These are phyloP conservation scores for Drosophila murphyi DNA, from an alignment of 1,140 invertebrate species.

Conservation along the genomic window DNA sequence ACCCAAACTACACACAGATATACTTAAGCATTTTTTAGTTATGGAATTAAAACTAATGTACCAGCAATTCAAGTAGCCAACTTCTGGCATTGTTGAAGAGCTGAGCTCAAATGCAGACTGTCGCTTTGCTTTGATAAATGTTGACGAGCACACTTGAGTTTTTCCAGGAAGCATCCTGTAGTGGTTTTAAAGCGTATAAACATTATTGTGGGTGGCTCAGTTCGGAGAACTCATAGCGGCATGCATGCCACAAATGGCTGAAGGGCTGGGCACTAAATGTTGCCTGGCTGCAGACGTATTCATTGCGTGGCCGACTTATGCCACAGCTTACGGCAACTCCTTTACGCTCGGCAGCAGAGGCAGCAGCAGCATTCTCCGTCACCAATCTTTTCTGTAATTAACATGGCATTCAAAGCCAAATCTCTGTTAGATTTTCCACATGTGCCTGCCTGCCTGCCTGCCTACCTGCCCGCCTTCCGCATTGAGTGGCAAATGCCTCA, in stretches of 20 bases:
- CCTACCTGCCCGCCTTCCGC: slow-evolving; percentile 1
- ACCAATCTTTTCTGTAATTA: slow-evolving; percentile 56
- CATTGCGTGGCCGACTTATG: slow-evolving; percentile 65
- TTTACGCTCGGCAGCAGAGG: not conserved
- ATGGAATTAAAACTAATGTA: not conserved
- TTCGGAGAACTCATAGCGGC: not conserved
- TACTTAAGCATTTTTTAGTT: not conserved
- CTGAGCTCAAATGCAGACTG: slow-evolving; percentile 6
- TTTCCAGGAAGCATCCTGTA: slow-evolving; percentile 26
- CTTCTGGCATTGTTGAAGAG: slow-evolving; percentile 18
- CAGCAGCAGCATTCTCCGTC: not conserved
- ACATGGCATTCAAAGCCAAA: slow-evolving; percentile 77
- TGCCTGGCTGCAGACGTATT: slow-evolving; percentile 39
- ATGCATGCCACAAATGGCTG: not conserved
- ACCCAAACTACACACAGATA: not conserved
- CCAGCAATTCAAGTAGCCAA: slow-evolving; percentile 23
- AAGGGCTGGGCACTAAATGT: slow-evolving; percentile 44
- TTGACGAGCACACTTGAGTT: slow-evolving; percentile 5
- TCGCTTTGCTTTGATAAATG: slow-evolving; percentile 28
- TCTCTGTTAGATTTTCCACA: slow-evolving; percentile 49
- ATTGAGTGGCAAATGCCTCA: slow-evolving; percentile 51
- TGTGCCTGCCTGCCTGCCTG: slow-evolving; percentile 36
- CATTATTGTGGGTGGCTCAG: slow-evolving; percentile 52
- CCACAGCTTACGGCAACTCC: slow-evolving; percentile 47
- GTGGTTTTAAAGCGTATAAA: slow-evolving; percentile 44